A percentile compares a stretch with the other conserved stretches of the same genome.
phyloP scores from a whole-genome alignment of 2,797 vertebrate species.

The Darevskia mixta region DNA sequence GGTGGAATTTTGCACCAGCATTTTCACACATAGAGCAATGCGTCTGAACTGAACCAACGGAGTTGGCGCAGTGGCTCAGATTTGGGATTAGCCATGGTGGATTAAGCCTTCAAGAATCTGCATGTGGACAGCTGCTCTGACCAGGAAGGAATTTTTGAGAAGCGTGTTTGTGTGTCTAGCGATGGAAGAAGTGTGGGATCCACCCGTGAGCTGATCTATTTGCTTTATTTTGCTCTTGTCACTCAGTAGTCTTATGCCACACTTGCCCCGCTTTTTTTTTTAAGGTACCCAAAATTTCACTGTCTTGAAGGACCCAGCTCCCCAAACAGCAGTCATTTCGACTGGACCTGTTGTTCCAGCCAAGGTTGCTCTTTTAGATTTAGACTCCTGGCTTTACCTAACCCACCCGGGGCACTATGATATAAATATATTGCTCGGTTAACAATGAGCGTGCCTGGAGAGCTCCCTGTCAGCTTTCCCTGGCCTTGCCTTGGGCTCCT shows the following conservation, averaged over 20 bases:
- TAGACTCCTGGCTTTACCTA: slow-evolving; percentile 9
- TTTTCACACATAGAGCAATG: neutral
- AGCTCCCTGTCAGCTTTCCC: neutral
- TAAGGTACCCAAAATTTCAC: neutral
- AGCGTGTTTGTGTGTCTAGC: no score
- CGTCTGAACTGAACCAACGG: neutral
- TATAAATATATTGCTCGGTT: neutral
- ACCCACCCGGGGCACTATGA: neutral
- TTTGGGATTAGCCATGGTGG: no score
- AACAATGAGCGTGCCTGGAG: neutral
- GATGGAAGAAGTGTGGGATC: no score
- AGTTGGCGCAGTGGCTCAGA: neutral
- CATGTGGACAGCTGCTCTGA: neutral
- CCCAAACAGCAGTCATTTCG: neutral
- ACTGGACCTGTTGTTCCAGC: neutral
- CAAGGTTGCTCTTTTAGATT: neutral
- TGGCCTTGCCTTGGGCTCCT: slow-evolving; percentile 11
- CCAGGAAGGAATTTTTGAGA: no score
- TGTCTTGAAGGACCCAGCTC: neutral
- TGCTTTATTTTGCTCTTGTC: no score
- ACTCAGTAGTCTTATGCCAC: neutral
- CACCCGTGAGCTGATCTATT: no score
- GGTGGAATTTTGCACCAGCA: neutral
- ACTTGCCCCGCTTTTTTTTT: neutral
- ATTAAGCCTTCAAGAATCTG: neutral